These are phyloP conservation scores for Drosophila subpulchrella DNA, from an alignment of 1,140 invertebrate species.

Conservation along the genomic window DNA sequence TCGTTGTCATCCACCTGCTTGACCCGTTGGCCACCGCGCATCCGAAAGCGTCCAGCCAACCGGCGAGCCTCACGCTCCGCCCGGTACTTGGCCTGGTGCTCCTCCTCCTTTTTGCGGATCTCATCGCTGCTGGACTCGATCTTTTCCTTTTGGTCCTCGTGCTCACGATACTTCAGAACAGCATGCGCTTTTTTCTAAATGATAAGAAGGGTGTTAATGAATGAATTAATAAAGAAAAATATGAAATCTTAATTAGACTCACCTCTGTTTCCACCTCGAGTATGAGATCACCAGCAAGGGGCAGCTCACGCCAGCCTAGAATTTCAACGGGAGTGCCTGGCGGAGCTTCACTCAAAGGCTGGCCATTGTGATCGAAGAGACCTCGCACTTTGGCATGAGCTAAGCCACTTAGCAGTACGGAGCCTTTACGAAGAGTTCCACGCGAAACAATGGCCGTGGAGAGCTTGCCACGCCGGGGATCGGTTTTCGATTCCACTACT, in stretches of 20 bases:
- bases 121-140: slow-evolving; percentile 86
- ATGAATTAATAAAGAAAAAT: too few relatives aligned
- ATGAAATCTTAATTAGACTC: neutral
- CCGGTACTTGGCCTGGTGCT: slow-evolving; percentile 90
- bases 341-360: slow-evolving; percentile 88
- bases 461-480: slow-evolving; percentile 91
- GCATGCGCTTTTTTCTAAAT: slow-evolving; percentile 88
- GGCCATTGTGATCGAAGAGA: slow-evolving; percentile 93
- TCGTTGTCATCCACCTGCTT: slow-evolving; percentile 85
- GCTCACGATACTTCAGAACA: slow-evolving; percentile 88
- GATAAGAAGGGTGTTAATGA: slow-evolving; percentile 9
- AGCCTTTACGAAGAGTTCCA: slow-evolving; percentile 94
- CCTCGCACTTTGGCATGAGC: slow-evolving; percentile 93
- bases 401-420: slow-evolving; percentile 92
- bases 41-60: slow-evolving; percentile 85
- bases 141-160: slow-evolving; percentile 87
- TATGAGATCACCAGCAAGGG: slow-evolving; percentile 93
- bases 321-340: slow-evolving; percentile 94
- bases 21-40: slow-evolving; percentile 85
- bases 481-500: slow-evolving; percentile 94
- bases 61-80: slow-evolving; percentile 88
- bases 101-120: slow-evolving; percentile 88
- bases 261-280: slow-evolving; percentile 92
- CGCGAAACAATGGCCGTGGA: slow-evolving; percentile 95
- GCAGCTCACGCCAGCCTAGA: slow-evolving; percentile 94